Percentiles rank a stretch among this genome's conserved stretches.
Evolutionary conservation across 2,113 vertebrate species (phyloP).

Genomic region (Paramisgurnus dabryanus): DNA sequence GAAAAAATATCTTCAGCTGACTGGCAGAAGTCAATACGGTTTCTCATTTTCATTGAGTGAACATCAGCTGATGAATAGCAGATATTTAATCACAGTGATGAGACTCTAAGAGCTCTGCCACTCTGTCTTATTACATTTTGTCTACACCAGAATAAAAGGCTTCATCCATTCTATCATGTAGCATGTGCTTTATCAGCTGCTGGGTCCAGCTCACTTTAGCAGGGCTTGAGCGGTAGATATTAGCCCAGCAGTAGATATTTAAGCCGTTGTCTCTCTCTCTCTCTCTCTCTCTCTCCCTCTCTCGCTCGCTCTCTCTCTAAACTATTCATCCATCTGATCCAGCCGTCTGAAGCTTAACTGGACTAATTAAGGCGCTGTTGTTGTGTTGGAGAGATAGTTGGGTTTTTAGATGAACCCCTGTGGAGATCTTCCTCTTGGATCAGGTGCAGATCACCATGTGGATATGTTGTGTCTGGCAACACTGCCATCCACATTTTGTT

Average conservation of each 20-base stretch:
- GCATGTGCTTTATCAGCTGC: conserved; percentile 23
- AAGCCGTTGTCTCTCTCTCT: conserved; percentile 10
- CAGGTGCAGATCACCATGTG: conserved; percentile 10
- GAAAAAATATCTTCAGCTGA: conserved; percentile 16
- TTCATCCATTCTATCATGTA: background rate
- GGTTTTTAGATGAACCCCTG: conserved; percentile 49
- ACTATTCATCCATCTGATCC: conserved; percentile 19
- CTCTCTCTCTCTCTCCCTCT: background rate
- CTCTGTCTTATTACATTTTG: conserved; percentile 19
- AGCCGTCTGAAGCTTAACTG: conserved; percentile 46
- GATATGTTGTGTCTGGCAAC: conserved; percentile 35
- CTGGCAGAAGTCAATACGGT: conserved; percentile 27
- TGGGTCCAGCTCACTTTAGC: conserved; percentile 20
- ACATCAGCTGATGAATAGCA: conserved; percentile 46
- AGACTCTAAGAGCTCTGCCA: conserved; percentile 18
- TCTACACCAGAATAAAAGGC: background rate
- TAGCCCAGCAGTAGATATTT: conserved; percentile 27
- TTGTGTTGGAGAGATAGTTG: conserved; percentile 41
- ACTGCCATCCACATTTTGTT: conserved; percentile 8
- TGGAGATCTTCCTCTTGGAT: conserved; percentile 42
- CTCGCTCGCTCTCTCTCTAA: background rate
- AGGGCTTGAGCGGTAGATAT: background rate
- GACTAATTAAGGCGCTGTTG: conserved; percentile 49
- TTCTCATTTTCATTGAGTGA: conserved; percentile 33
- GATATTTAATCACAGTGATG: conserved; percentile 50